A percentile compares a stretch with the other conserved stretches of the same genome.
Evolutionary conservation across 2,888 invertebrate species (phyloP).

Genomic region (Archips crataeganus): DNA sequence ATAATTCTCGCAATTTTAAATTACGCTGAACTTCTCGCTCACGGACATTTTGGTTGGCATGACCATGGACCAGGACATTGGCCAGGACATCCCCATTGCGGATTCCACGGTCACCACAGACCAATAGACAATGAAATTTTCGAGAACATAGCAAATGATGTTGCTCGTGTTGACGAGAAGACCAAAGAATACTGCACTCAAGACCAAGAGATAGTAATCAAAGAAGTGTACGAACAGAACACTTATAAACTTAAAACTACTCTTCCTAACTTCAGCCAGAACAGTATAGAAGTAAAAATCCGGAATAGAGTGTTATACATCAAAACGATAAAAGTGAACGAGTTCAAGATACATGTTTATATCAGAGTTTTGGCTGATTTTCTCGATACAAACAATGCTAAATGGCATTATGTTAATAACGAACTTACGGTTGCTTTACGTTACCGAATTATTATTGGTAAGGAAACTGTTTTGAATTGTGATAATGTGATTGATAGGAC

Average conservation of each 20-base stretch:
- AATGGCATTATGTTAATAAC: slow-evolving; percentile 20
- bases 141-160: slow-evolving; percentile 16
- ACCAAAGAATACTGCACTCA: slow-evolving; percentile 14
- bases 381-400: slow-evolving; percentile 3
- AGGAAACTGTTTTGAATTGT: not conserved
- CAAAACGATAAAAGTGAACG: slow-evolving; percentile 14
- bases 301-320: slow-evolving; percentile 27
- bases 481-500: slow-evolving; percentile 6
- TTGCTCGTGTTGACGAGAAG: slow-evolving; percentile 12
- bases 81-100: not conserved
- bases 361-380: slow-evolving; percentile 21
- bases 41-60: slow-evolving; percentile 12
- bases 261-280: slow-evolving; percentile 20
- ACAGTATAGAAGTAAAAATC: slow-evolving; percentile 28
- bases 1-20: slow-evolving; percentile 17
- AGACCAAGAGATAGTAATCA: not conserved
- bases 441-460: slow-evolving; percentile 6
- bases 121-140: slow-evolving; percentile 10
- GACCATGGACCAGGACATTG: too few relatives aligned
- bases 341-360: slow-evolving; percentile 5
- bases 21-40: slow-evolving; percentile 11
- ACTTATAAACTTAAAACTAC: slow-evolving; percentile 11
- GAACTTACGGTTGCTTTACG: slow-evolving; percentile 15
- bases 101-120: slow-evolving; percentile 1
- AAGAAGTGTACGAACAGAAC: slow-evolving; percentile 18